Percentiles rank a stretch among this genome's conserved stretches.
Conservation (phyloP, 2,888 invertebrate species). For the Euzophera pinguis region DNA sequence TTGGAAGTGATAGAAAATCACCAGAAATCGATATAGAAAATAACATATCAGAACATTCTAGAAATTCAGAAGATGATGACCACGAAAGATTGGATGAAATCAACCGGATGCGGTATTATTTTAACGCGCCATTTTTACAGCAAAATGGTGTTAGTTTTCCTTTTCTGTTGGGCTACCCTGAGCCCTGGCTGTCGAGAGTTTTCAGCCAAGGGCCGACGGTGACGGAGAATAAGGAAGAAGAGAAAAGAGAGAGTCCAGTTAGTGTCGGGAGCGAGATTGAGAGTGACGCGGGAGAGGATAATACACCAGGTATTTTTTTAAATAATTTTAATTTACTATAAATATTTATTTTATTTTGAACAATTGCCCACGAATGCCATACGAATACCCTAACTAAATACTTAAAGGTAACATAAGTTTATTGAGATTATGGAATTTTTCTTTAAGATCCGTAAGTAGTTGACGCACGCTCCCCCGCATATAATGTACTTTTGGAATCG, state of each 20-base stretch:
- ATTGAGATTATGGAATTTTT: too few species aligned
- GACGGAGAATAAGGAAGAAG: slow-evolving; percentile 49
- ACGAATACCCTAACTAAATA: too few species aligned
- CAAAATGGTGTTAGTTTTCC: slow-evolving; percentile 69
- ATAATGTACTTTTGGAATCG: too few species aligned
- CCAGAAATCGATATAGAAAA: slow-evolving; percentile 73
- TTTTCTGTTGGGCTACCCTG: slow-evolving; percentile 66
- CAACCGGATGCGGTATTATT: slow-evolving; percentile 69
- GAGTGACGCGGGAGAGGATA: slow-evolving; percentile 66
- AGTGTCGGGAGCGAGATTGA: slow-evolving; percentile 71
- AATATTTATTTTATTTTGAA: too few species aligned
- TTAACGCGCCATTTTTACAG: slow-evolving; percentile 64
- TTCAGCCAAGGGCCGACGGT: slow-evolving; percentile 40
- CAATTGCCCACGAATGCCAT: too few species aligned
- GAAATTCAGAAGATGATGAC: slow-evolving; percentile 67
- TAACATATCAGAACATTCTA: slow-evolving; percentile 59
- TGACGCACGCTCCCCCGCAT: too few species aligned
- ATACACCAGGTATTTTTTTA: slow-evolving; percentile 51
- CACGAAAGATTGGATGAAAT: slow-evolving; percentile 53
- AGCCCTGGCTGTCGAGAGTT: slow-evolving; percentile 68
- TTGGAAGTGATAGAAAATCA: slow-evolving; percentile 66
- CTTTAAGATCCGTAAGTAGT: too few species aligned
- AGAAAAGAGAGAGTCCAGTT: slow-evolving; percentile 68
- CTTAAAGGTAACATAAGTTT: too few species aligned
- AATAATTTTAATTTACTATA: not conserved